Conservation (phyloP, 2,113 vertebrate genomes). For the Bos indicus region DNA sequence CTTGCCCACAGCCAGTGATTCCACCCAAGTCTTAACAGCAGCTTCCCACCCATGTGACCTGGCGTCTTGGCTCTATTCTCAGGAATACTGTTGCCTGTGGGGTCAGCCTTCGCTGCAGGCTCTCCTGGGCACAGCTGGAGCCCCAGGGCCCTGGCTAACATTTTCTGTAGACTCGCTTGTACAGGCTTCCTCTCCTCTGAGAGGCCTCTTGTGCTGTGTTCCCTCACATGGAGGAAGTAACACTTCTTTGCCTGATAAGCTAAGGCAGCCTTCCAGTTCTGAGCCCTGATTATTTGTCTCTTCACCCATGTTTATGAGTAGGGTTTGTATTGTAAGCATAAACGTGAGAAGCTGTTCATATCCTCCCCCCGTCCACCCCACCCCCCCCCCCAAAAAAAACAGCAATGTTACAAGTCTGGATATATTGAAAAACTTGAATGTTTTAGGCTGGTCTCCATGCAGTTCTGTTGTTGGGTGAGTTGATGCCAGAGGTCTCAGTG, state of each 20-base stretch:
- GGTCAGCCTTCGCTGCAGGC: neutral
- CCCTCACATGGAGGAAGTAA: neutral
- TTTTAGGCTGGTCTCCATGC: too few relatives aligned
- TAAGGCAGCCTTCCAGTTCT: neutral
- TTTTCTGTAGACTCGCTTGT: neutral
- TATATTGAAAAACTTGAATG: neutral
- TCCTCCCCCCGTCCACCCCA: fast-evolving
- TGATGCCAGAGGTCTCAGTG: neutral
- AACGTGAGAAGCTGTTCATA: neutral
- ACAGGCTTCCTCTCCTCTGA: fast-evolving
- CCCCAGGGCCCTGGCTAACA: neutral
- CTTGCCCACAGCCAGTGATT: neutral
- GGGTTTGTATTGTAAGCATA: neutral
- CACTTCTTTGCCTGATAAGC: neutral
- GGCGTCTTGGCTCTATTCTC: neutral
- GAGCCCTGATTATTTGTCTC: neutral
- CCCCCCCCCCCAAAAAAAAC: fast-evolving
- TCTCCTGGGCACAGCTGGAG: neutral
- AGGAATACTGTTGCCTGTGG: neutral
- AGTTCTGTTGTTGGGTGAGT: neutral
- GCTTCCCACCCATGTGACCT: neutral
- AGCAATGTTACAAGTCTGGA: neutral
- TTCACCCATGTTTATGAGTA: neutral
- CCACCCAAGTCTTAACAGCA: neutral
- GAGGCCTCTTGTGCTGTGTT: neutral